Evolutionary conservation across 2,113 vertebrate species (phyloP).

Genomic region (Otus sunia): DNA sequence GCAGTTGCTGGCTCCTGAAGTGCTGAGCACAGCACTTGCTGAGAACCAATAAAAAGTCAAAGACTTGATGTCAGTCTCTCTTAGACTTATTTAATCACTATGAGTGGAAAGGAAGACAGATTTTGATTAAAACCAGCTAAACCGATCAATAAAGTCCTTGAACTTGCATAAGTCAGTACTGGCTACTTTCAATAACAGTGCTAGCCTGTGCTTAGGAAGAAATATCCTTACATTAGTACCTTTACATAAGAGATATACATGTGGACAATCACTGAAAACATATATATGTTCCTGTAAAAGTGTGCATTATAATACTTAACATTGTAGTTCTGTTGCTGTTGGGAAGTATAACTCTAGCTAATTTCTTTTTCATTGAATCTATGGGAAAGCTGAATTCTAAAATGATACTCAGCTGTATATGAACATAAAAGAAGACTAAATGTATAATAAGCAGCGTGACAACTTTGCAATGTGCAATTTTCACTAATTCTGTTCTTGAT

Average conservation of each 20-base stretch:
- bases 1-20: slow-evolving; percentile 47
- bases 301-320: neutral
- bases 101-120: slow-evolving; percentile 82
- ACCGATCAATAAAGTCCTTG: slow-evolving; percentile 90
- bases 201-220: slow-evolving; percentile 66
- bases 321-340: neutral
- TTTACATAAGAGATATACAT: neutral
- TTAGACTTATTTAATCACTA: slow-evolving; percentile 87
- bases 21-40: slow-evolving; percentile 73
- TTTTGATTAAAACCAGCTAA: slow-evolving; percentile 86
- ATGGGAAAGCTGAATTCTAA: neutral
- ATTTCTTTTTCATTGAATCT: neutral
- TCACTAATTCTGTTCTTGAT: slow-evolving; percentile 29
- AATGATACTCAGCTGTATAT: neutral
- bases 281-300: neutral
- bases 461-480: slow-evolving; percentile 9
- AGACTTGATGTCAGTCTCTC: slow-evolving; percentile 74
- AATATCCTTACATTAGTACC: slow-evolving; percentile 35
- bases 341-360: neutral
- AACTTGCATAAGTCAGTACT: slow-evolving; percentile 84
- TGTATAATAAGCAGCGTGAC: neutral
- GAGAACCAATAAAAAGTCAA: slow-evolving; percentile 72
- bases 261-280: neutral
- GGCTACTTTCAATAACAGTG: slow-evolving; percentile 75
- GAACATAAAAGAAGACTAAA: neutral